Percentiles rank a stretch among this genome's conserved stretches.
These are phyloP conservation scores for Hyperopisus bebe DNA, from an alignment of 2,113 vertebrate genomes.

Conservation along the genomic window DNA sequence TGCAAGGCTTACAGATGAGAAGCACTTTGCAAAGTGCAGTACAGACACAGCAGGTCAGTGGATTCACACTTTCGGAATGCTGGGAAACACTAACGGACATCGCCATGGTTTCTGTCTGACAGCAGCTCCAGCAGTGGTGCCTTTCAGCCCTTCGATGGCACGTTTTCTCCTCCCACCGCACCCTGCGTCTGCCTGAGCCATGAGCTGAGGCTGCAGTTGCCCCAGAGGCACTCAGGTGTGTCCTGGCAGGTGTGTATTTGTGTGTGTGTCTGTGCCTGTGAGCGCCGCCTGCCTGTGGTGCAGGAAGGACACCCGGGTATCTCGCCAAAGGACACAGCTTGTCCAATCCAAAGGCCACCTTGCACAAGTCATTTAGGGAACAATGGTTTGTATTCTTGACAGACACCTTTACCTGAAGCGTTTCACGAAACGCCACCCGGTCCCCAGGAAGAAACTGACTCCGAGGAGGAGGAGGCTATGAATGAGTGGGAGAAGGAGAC, in stretches of 20 bases:
- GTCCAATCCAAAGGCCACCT: not conserved
- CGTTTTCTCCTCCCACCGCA: not conserved
- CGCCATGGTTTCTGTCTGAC: not conserved
- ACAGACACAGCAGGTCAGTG: not conserved
- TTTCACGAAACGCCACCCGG: not conserved
- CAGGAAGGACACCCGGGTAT: not conserved
- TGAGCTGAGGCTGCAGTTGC: not conserved
- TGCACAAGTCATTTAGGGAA: not conserved
- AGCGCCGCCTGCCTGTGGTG: not conserved
- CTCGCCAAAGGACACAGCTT: not conserved
- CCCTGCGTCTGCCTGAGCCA: conserved; percentile 22
- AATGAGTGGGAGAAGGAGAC: not conserved
- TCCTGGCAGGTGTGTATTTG: not conserved
- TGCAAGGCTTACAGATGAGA: not conserved
- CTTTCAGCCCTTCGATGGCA: conserved; percentile 16
- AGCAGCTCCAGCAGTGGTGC: conserved; percentile 19
- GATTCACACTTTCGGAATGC: not conserved
- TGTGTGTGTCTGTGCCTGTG: not conserved
- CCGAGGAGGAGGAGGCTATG: not conserved
- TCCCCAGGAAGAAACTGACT: not conserved
- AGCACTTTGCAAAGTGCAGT: not conserved
- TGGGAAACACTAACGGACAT: not conserved
- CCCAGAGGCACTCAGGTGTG: not conserved
- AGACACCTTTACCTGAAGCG: not conserved
- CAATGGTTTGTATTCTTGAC: not conserved